These are phyloP conservation scores for Brachypodius melanocephalos DNA, from an alignment of 2,113 vertebrate genomes.

Conservation along the genomic window DNA sequence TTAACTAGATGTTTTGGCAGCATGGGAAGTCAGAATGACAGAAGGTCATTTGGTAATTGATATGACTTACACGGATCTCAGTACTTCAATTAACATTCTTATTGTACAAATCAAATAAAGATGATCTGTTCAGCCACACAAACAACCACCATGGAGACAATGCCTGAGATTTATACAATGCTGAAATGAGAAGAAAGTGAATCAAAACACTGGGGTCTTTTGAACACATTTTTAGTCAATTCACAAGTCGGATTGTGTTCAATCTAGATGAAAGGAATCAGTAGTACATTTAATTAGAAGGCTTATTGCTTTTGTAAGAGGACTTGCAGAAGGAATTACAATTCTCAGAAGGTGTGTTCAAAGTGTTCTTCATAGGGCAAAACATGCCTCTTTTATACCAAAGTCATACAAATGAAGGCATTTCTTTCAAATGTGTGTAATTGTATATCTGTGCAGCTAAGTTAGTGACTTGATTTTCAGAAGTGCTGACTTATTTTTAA, in stretches of 20 bases:
- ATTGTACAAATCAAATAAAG: conserved; percentile 53
- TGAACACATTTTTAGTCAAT: neutral
- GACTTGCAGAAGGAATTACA: conserved; percentile 38
- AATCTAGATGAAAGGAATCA: conserved; percentile 19
- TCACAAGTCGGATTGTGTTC: neutral
- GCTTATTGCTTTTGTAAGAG: conserved; percentile 44
- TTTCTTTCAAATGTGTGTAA: neutral
- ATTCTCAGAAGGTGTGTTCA: neutral
- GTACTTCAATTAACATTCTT: conserved; percentile 24
- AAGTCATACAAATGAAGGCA: neutral
- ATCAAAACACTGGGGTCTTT: conserved; percentile 17
- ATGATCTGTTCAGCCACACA: neutral
- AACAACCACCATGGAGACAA: neutral
- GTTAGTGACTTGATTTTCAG: neutral
- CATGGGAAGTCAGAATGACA: neutral
- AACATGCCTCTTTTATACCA: neutral
- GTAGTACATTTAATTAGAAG: conserved; percentile 47
- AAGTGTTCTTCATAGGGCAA: neutral
- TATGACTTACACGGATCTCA: conserved; percentile 5
- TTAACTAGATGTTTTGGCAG: neutral
- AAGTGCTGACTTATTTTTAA: neutral
- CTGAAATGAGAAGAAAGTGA: neutral
- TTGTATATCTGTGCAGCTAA: neutral
- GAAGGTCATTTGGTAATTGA: conserved; percentile 47
- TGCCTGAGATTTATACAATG: neutral